Evolutionary conservation across 2,113 vertebrate genomes (phyloP).

Genomic region (Ptyas mucosa): DNA sequence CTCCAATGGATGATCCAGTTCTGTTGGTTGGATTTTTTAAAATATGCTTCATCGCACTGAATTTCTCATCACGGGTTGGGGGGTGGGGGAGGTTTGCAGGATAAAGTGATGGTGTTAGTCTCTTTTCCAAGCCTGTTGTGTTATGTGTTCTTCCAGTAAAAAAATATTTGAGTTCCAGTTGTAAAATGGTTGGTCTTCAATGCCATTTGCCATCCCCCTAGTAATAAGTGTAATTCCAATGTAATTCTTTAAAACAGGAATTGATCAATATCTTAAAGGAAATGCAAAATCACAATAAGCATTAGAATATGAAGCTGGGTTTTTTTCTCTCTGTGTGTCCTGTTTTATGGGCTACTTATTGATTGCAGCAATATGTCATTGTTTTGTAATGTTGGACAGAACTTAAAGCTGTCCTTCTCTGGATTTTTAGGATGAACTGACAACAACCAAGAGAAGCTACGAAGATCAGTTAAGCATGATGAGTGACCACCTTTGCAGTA

Average conservation of each 20-base stretch:
- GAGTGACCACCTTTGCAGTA: constrained; percentile 98
- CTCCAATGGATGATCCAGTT: neutral
- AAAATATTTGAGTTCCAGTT: neutral
- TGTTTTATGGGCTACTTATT: neutral
- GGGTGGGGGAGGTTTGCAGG: neutral
- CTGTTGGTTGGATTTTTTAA: neutral
- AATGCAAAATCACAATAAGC: neutral
- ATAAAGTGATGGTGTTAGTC: neutral
- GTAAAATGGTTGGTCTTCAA: neutral
- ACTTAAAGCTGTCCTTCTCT: neutral
- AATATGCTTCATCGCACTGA: neutral
- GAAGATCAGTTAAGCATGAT: constrained; percentile 98
- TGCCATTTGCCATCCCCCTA: neutral
- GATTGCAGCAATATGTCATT: neutral
- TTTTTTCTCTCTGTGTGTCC: neutral
- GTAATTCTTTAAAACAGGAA: neutral
- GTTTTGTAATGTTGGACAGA: neutral
- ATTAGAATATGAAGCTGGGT: neutral
- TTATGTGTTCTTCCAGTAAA: neutral
- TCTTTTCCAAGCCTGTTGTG: neutral
- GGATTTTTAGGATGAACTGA: constrained; percentile 85
- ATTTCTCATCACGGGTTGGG: neutral
- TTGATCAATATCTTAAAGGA: neutral
- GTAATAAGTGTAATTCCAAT: no score
- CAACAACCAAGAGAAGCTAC: constrained; percentile 95